A percentile compares a stretch with the other conserved stretches of the same genome.
These are phyloP conservation scores for Chelon auratus DNA, from an alignment of 2,797 vertebrate genomes.

Conservation along the genomic window DNA sequence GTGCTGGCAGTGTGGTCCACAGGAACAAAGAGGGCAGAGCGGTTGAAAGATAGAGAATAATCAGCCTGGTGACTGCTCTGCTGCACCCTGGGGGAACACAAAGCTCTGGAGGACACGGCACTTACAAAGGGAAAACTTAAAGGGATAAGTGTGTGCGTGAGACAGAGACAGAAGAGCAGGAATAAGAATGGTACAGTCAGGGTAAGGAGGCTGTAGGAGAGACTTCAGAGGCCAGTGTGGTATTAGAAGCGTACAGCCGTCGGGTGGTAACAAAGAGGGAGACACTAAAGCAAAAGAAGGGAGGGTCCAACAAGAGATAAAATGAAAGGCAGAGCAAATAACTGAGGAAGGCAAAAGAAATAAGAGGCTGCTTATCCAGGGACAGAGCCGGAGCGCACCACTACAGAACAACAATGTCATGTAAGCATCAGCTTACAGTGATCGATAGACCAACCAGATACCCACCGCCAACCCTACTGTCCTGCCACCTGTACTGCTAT, in stretches of 20 bases:
- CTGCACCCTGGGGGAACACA: constrained; percentile 62
- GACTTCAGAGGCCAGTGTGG: constrained; percentile 35
- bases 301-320: constrained; percentile 21
- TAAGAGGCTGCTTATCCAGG: constrained; percentile 25
- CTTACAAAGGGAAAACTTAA: constrained; percentile 57
- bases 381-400: constrained; percentile 35
- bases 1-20: constrained; percentile 67
- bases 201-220: constrained; percentile 31
- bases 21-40: constrained; percentile 74
- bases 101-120: constrained; percentile 69
- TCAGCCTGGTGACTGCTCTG: constrained; percentile 73
- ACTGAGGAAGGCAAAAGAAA: constrained; percentile 14
- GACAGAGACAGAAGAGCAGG: constrained; percentile 17
- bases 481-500: constrained; percentile 55
- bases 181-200: constrained; percentile 27
- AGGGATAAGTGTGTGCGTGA: constrained; percentile 41
- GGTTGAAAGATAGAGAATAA: constrained; percentile 74
- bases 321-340: constrained; percentile 21
- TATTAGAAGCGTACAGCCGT: constrained; percentile 19
- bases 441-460: constrained; percentile 71
- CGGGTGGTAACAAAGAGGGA: constrained; percentile 5
- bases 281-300: neutral
- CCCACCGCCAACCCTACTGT: constrained; percentile 29
- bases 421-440: constrained; percentile 75
- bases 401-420: constrained; percentile 73